Percentiles rank a stretch among this genome's conserved stretches.
phyloP scores from a whole-genome alignment of 2,888 invertebrate genomes.

The Rhamphomyia laevipes region DNA sequence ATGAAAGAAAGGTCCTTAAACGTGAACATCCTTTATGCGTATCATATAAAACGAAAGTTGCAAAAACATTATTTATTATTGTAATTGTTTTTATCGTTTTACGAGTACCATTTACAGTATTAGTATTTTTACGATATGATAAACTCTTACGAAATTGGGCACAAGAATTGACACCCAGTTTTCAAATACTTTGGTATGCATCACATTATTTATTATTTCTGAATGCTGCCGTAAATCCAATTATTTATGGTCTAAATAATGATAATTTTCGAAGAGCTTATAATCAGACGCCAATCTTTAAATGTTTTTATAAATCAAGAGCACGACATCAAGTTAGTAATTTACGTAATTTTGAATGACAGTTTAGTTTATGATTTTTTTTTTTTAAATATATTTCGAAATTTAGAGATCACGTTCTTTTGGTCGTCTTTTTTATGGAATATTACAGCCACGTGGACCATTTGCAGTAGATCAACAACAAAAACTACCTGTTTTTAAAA shows the following conservation, averaged over 20 bases:
- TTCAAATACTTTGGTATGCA: conserved; percentile 50
- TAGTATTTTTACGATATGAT: conserved; percentile 51
- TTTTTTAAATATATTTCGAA: neutral
- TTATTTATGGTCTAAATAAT: conserved; percentile 66
- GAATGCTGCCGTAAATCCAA: conserved; percentile 63
- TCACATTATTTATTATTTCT: conserved; percentile 58
- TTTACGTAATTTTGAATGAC: too few relatives aligned
- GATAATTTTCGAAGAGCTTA: conserved; percentile 57
- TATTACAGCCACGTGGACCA: conserved; percentile 8
- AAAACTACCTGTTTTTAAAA: neutral
- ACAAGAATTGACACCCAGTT: conserved; percentile 21
- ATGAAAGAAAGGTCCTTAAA: conserved; percentile 49
- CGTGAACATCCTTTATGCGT: conserved; percentile 50
- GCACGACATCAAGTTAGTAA: too few relatives aligned
- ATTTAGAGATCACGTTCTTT: neutral
- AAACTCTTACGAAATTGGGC: conserved; percentile 14
- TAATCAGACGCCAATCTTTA: conserved; percentile 42
- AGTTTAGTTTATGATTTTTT: too few relatives aligned
- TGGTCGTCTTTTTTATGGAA: conserved; percentile 4
- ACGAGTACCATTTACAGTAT: conserved; percentile 60
- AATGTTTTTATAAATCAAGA: conserved; percentile 15
- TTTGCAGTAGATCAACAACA: conserved; percentile 7
- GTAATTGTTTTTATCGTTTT: conserved; percentile 54
- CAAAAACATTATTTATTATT: conserved; percentile 58
- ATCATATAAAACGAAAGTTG: conserved; percentile 54